phyloP scores from a whole-genome alignment of 1,140 invertebrate species.

The Drosophila trapezifrons region DNA sequence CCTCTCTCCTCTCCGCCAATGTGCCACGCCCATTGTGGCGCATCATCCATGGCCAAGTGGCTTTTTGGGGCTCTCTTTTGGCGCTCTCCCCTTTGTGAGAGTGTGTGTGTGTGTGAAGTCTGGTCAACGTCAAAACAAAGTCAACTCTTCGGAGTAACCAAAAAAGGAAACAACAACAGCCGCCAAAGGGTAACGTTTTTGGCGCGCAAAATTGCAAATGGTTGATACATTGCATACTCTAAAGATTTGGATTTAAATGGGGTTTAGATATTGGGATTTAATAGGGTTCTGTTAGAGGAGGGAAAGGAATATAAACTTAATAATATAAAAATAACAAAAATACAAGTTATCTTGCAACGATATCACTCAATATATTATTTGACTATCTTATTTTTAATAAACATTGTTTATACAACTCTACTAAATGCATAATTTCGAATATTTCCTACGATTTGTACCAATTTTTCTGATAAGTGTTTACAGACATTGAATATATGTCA shows the following conservation, averaged over 20 bases:
- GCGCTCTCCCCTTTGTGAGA: conserved; percentile 14
- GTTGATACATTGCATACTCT: neutral
- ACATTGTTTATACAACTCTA: no score
- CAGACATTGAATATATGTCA: no score
- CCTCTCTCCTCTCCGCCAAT: conserved; percentile 17
- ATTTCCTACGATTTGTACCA: no score
- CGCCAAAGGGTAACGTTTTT: conserved; percentile 19
- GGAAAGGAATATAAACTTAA: no score
- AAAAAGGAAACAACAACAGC: conserved; percentile 7
- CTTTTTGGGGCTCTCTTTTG: conserved; percentile 32
- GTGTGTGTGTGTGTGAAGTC: conserved; percentile 14
- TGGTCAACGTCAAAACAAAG: conserved; percentile 62
- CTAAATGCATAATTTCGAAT: no score
- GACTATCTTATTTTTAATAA: no score
- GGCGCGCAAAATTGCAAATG: conserved; percentile 4
- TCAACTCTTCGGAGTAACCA: conserved; percentile 42
- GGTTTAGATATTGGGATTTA: no score
- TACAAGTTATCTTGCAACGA: no score
- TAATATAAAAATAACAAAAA: no score
- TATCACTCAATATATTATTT: no score
- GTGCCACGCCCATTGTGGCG: conserved; percentile 63
- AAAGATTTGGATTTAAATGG: neutral
- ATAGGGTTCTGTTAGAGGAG: no score
- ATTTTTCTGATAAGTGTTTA: no score
- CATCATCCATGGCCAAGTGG: conserved; percentile 46